Evolutionary conservation across 2,113 vertebrate genomes (phyloP), one percentile per base, ranked within the genome.

Genomic region (Calidris pygmaea): DNA sequence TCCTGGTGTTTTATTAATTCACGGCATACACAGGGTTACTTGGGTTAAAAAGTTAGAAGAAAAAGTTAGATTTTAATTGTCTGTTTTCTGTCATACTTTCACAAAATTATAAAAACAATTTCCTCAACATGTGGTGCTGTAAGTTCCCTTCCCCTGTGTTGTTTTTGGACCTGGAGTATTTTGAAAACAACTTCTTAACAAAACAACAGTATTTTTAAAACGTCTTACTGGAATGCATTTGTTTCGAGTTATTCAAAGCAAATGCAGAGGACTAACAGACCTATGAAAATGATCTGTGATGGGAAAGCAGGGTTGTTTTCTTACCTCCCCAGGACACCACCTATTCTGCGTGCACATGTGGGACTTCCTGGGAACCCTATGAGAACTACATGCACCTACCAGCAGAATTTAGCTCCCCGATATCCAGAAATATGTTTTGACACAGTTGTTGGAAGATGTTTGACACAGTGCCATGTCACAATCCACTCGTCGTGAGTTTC

Each of bases 121-220:
- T 56, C 37, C 87, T 73, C 87, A 50, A 43, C 62, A 55, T 70
- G 96, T 0, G 0, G 62, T 17, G 48, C 52, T 89, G 4, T 68
- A 72, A 85, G 32, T 76, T 93, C 89, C 58, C 70, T 79, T 75
- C 39, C 35, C n/a, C 47, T 3, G 1, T 95, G 87, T 93, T 95
- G 67, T 55, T 94, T 92, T 96, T 96, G 96, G 95, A 92, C 29
- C 30, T 59, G 67, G 41, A 67, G 14, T 82, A 63, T 80, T 95
- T 92, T 85, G 89, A 87, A 83, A 77, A 83, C 2, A 7, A 79
- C 41, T 70, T 79, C 66, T 52, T 41, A 35, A 56, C 80, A 81
- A 95, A 86, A 50, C 62, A 59, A 71, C 1, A 79, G 66, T 95
- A 92, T 91, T 97, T 97, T 95, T 76, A 91, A 90, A 95, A 76